A percentile compares a stretch with the other conserved stretches of the same genome.
phyloP scores from a whole-genome alignment of 2,888 invertebrate species.

The Orthosia incerta region DNA sequence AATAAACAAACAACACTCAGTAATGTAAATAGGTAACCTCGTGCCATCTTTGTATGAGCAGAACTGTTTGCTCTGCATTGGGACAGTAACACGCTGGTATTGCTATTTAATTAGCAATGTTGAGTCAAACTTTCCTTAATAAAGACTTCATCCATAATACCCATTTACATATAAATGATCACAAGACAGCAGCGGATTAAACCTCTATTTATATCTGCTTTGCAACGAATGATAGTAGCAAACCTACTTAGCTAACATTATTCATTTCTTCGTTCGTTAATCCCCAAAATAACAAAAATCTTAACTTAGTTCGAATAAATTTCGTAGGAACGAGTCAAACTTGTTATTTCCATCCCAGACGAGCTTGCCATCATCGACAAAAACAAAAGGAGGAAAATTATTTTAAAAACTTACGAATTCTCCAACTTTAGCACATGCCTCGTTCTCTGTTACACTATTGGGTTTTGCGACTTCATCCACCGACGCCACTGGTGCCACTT shows the following conservation, averaged over 20 bases:
- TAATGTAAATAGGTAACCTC: not conserved
- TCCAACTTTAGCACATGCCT: slow-evolving; percentile 78
- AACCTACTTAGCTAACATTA: not conserved
- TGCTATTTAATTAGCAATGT: too few species aligned
- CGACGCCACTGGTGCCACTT: slow-evolving; percentile 11
- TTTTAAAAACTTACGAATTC: slow-evolving; percentile 78
- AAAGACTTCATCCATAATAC: not conserved
- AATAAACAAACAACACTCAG: not conserved
- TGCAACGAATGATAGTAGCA: not conserved
- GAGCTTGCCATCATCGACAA: slow-evolving; percentile 1
- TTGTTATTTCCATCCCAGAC: not conserved
- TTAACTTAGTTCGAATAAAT: not conserved
- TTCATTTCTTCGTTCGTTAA: not conserved
- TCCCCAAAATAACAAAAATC: not conserved
- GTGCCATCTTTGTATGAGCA: too few species aligned
- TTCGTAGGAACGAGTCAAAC: not conserved
- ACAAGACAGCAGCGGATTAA: not conserved
- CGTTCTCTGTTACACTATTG: slow-evolving; percentile 35
- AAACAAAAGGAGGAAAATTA: slow-evolving; percentile 45
- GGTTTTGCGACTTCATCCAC: slow-evolving; percentile 17
- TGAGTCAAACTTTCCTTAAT: not conserved
- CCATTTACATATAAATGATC: too few species aligned
- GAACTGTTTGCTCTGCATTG: too few species aligned
- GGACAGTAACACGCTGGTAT: too few species aligned
- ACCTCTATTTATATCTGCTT: slow-evolving; percentile 1